Conservation (phyloP, 2,888 invertebrate genomes). For the Nomada ferruginata region DNA sequence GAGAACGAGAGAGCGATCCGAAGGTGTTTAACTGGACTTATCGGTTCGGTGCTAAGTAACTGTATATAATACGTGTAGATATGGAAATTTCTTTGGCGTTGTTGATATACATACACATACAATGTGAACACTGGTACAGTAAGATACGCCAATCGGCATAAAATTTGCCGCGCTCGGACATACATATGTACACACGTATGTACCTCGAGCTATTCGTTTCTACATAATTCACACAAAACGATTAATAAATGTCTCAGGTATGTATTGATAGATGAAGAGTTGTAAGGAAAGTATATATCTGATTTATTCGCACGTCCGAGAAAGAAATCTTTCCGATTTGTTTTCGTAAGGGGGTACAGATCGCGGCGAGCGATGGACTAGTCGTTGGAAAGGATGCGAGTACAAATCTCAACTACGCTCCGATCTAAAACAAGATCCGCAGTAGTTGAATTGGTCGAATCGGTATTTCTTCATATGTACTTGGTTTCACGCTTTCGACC, state of each 20-base stretch:
- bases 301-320: not conserved
- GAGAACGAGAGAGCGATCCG: too few relatives aligned
- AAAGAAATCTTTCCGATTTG: too few relatives aligned
- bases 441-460: not conserved
- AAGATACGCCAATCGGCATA: not conserved
- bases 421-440: not conserved
- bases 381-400: not conserved
- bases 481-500: slow-evolving; percentile 24
- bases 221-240: not conserved
- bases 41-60: not conserved
- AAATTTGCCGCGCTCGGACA: not conserved
- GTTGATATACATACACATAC: not conserved
- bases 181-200: not conserved
- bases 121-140: not conserved
- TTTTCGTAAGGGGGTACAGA: too few relatives aligned
- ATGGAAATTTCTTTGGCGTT: not conserved
- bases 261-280: not conserved
- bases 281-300: not conserved
- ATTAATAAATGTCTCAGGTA: not conserved
- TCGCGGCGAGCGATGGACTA: not conserved
- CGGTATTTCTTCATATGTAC: too few relatives aligned
- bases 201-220: not conserved
- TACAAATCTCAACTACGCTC: not conserved
- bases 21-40: too few relatives aligned
- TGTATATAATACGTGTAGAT: not conserved